Percentiles rank a stretch among this genome's conserved stretches.
Conservation (phyloP, 2,888 invertebrate genomes). For the Metellina segmentata region DNA sequence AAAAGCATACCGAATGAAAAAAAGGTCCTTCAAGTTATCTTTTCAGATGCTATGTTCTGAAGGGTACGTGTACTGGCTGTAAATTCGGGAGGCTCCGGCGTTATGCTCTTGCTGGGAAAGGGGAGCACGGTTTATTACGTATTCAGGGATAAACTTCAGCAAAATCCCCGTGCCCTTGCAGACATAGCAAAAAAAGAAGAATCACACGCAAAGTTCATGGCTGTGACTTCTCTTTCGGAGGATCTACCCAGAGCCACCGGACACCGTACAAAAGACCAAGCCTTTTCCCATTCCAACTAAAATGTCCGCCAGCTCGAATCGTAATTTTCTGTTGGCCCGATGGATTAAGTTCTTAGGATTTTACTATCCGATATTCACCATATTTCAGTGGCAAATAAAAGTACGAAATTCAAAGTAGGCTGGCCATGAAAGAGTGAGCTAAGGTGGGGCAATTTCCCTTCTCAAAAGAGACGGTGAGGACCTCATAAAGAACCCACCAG, state of each 20-base stretch:
- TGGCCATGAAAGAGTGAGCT: not conserved
- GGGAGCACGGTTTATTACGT: conserved; percentile 22
- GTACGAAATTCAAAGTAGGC: not conserved
- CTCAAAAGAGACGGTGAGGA: not conserved
- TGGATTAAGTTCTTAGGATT: not conserved
- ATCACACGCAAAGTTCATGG: too few species aligned
- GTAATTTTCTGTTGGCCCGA: not conserved
- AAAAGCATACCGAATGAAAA: conserved; percentile 48
- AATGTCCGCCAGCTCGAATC: not conserved
- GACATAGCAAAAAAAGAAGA: not conserved
- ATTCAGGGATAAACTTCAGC: conserved; percentile 16
- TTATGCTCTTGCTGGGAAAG: conserved; percentile 26
- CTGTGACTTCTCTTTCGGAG: too few species aligned
- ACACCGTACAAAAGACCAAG: not conserved
- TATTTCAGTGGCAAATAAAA: not conserved
- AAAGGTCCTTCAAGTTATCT: conserved; percentile 45
- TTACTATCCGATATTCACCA: not conserved
- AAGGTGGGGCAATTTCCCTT: not conserved
- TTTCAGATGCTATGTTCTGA: conserved; percentile 38
- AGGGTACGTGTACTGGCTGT: conserved; percentile 62
- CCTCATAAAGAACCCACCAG: not conserved
- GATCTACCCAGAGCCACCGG: not conserved
- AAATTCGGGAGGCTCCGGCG: conserved; percentile 38
- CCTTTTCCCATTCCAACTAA: not conserved
- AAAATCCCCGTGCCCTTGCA: not conserved